Base-by-base conservation (phyloP, 2,797 vertebrate species). In the Gorsachius magnificus region DNA sequence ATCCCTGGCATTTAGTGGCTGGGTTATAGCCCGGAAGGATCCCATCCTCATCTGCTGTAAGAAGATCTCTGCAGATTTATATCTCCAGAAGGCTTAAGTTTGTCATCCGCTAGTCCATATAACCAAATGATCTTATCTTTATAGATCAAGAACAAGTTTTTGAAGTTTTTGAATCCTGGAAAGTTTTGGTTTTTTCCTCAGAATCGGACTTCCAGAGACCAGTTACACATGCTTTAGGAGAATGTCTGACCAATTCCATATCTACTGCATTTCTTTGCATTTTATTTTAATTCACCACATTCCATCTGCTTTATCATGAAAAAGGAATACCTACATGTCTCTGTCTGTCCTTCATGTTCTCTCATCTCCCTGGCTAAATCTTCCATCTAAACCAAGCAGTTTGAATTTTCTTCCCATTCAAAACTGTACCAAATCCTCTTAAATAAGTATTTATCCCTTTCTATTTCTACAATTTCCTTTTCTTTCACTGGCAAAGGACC, bases 381-480 rank as follows among this genome's bases (percentile, higher is more conserved):
- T 90, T 71, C 21, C 29, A 70, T 68, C 41, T 68, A 89, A 93
- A 90, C 15, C 29, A 84, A 91, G 60, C 6, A 91, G 28, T 74
- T 90, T 72, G 79, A 31, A 66, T 93, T 90, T 90, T 95, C 31
- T 74, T 82, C 71, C 68, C 14, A 60, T 53, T 82, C 70, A 64
- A 66, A 96, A 82, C 31, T 54, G 18, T 46, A 80, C 58, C 48
- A 95, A 93, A 80, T 84, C 70, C n/a, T 95, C 77, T 88, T 76
- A 79, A 95, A 76, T 66, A 91, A 94, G 64, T 90, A 94, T 90
- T 91, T 94, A 90, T 79, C 60, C 66, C 53, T 89, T 95, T 95
- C 90, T 94, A 63, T 90, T 94, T 96, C 94, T 80, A 88, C 70
- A 70, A 72, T 95, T 96, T 95, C 80, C 83, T 91, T 83, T 96